Base-by-base conservation (phyloP, 2,888 invertebrate species). In the Epicampocera succincta region DNA sequence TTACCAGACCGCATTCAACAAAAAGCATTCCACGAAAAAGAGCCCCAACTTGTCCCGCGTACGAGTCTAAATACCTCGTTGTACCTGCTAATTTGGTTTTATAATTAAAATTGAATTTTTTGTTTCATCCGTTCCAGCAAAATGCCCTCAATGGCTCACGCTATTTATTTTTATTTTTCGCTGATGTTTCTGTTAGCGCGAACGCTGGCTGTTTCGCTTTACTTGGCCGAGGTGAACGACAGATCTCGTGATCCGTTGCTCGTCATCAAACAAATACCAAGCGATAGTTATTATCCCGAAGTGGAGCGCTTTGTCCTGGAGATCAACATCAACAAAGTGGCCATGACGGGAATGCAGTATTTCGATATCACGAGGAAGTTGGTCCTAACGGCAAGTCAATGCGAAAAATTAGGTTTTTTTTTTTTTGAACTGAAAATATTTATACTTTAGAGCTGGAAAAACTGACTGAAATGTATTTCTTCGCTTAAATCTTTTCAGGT, bases 151-250 rank as follows among this genome's bases (percentile, higher is more conserved):
- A 78, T 86, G 8, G 89, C 88, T 9, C 90, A 91, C 83, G 91
- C 91, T 3, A 87, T 92, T 11, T 93, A 93, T 85, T 93, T 93
- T 80, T 92, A 93, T 85, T 92, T 91, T 83, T 93, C 93, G 1
- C 91, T 93, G 50, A 89, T 91, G 76, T 93, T 93, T 84, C 87
- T 93, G 13, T 86, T 93, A 77, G 88, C 91, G 0, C 91, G 93
- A 71, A 92, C 93, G 1, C 88, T 92, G 15, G 91, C 92, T 0
- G 93, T 93, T 0, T 92, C 93, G 0, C 87, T 93, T 13, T 92
- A 91, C 65, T 92, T 93, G 1, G 92, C 93, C 3, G 89, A 91
- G 13, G 91, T 93, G 12, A 91, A 93, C 84, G 93, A 93, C 82
- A 92, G 92, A 84, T 90, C 92, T 38, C 90, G 90, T 82, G 87